Evolutionary conservation across 1,140 invertebrate species (phyloP).

Genomic region (Hyposmocoma kahamanoa): DNA sequence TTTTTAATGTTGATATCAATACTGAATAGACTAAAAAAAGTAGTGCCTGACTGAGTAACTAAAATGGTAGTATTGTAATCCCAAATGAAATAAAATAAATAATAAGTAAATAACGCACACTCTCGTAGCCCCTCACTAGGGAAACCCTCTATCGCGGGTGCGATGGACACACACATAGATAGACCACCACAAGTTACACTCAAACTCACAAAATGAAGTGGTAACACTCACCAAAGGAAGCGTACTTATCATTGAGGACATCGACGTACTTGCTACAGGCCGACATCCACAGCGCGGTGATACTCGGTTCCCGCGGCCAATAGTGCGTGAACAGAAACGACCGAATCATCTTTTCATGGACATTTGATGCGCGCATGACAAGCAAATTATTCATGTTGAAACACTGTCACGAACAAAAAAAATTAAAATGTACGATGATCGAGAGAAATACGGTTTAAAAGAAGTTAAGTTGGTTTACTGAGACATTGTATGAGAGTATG

Average conservation of each 20-base stretch:
- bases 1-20: no score
- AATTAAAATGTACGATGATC: no score
- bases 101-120: background rate
- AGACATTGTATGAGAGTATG: no score
- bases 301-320: conserved; percentile 55
- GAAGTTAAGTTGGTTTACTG: no score
- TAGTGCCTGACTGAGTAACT: background rate
- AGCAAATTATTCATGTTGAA: conserved; percentile 38
- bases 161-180: no score
- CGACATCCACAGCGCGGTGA: conserved; percentile 45
- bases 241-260: conserved; percentile 42
- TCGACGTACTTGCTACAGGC: conserved; percentile 36
- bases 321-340: conserved; percentile 49
- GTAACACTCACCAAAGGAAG: conserved; percentile 32
- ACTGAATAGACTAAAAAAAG: no score
- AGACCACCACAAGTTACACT: no score
- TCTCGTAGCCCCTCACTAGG: no score
- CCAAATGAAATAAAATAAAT: background rate
- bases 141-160: no score
- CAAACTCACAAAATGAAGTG: background rate
- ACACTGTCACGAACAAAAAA: conserved; percentile 27
- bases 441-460: no score
- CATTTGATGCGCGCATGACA: conserved; percentile 28
- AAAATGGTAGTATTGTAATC: background rate
- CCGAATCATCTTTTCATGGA: conserved; percentile 35